These are phyloP conservation scores for Propithecus deckenii DNA, from an alignment of 2,797 vertebrate species.

Conservation along the genomic window DNA sequence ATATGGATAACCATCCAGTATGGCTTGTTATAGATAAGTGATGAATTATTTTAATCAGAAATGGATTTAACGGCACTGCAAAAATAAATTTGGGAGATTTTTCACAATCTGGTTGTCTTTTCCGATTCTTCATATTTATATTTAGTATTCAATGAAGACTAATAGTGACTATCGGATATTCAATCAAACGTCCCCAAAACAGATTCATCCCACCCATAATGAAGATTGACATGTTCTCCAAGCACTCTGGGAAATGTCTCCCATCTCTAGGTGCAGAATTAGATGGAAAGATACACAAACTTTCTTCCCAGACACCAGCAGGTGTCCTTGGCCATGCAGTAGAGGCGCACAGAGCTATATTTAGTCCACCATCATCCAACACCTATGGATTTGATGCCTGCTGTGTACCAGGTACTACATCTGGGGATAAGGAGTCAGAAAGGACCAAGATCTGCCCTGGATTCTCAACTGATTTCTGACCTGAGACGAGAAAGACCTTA, in stretches of 20 bases:
- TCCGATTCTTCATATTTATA: constrained; percentile 68
- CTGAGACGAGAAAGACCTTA: background rate
- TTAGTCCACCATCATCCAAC: fast-evolving
- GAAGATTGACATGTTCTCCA: constrained; percentile 15
- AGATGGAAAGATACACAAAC: background rate
- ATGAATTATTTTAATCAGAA: constrained; percentile 83
- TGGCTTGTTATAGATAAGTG: constrained; percentile 76
- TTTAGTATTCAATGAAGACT: constrained; percentile 74
- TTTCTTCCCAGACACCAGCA: background rate
- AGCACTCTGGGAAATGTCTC: background rate
- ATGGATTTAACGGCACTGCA: constrained; percentile 78
- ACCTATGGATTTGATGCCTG: background rate
- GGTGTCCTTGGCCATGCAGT: fast-evolving
- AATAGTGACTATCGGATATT: constrained; percentile 58
- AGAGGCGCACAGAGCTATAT: fast-evolving
- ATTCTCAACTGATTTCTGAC: background rate
- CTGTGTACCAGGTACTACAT: background rate
- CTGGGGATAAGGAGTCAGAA: background rate
- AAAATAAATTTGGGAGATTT: constrained; percentile 79
- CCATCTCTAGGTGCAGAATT: background rate
- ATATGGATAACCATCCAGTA: constrained; percentile 60
- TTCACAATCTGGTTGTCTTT: constrained; percentile 76
- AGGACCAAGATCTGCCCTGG: background rate
- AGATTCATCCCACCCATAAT: background rate
- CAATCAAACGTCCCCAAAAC: constrained; percentile 42